A percentile compares a stretch with the other conserved stretches of the same genome.
Conservation (phyloP, 2,888 invertebrate species). For the Mystacides longicornis region DNA sequence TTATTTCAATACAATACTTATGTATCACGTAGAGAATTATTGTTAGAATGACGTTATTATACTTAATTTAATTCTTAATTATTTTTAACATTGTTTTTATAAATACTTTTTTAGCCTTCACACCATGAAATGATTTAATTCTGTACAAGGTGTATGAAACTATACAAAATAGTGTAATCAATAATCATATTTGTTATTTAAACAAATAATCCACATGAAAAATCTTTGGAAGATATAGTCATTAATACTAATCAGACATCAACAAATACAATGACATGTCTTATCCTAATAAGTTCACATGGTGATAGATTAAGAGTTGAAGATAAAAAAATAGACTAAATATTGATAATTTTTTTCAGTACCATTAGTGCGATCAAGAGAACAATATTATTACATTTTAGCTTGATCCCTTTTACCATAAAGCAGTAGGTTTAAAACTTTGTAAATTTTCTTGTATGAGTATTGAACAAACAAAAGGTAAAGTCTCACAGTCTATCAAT, state of each 20-base stretch:
- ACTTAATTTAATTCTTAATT: too few relatives aligned
- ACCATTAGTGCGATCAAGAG: neutral
- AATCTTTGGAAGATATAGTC: neutral
- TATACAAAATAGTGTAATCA: too few relatives aligned
- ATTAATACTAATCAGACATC: neutral
- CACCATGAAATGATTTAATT: too few relatives aligned
- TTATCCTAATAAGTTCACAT: neutral
- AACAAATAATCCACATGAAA: too few relatives aligned
- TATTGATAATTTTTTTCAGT: neutral
- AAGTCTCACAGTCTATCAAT: too few relatives aligned
- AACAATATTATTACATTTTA: neutral
- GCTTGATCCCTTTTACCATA: conserved; percentile 20
- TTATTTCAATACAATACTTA: neutral
- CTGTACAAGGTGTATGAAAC: too few relatives aligned
- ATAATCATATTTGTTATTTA: too few relatives aligned
- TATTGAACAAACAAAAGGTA: neutral
- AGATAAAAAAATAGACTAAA: neutral
- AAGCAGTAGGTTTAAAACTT: conserved; percentile 5
- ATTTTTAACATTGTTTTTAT: too few relatives aligned
- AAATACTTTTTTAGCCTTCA: too few relatives aligned
- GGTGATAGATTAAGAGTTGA: neutral
- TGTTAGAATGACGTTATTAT: too few relatives aligned
- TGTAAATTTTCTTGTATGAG: neutral
- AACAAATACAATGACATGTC: neutral
- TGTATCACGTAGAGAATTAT: neutral